Percentiles rank a stretch among this genome's conserved stretches.
phyloP scores from a whole-genome alignment of 2,113 vertebrate species.

The Oostethus manadensis region DNA sequence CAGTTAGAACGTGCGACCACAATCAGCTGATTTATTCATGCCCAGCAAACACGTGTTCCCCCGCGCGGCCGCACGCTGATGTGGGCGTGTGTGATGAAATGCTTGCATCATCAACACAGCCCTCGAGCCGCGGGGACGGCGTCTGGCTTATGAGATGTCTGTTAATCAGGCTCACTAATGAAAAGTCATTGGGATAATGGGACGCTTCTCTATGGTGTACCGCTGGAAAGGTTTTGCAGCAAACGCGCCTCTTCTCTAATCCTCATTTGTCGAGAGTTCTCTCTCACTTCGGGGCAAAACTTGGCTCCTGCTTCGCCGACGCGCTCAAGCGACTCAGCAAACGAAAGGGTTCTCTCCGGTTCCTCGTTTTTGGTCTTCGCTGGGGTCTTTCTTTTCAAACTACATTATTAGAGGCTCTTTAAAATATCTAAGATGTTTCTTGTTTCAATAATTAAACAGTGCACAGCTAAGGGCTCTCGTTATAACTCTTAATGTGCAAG shows the following conservation, averaged over 20 bases:
- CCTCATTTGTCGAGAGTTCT: constrained; percentile 25
- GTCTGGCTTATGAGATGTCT: constrained; percentile 5
- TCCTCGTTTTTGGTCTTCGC: constrained; percentile 35
- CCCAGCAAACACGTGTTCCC: background rate
- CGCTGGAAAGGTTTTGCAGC: constrained; percentile 2
- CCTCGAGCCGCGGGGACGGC: constrained; percentile 4
- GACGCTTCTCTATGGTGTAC: constrained; percentile 6
- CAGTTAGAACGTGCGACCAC: constrained; percentile 2
- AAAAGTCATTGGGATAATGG: constrained; percentile 14
- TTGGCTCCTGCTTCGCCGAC: background rate
- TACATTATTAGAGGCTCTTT: constrained; percentile 60
- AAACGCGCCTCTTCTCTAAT: constrained; percentile 8
- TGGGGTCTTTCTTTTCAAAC: constrained; percentile 49
- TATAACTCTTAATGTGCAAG: constrained; percentile 65
- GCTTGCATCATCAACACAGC: constrained; percentile 5
- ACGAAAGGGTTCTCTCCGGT: constrained; percentile 47
- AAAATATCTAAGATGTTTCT: constrained; percentile 69
- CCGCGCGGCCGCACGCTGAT: too few relatives aligned
- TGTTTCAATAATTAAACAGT: constrained; percentile 70
- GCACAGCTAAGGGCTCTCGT: constrained; percentile 63
- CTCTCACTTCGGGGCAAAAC: constrained; percentile 17
- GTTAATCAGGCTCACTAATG: constrained; percentile 16
- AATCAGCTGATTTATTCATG: background rate
- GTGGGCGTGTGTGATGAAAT: constrained; percentile 3
- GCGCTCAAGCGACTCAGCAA: constrained; percentile 32